Evolutionary conservation across 2,113 vertebrate species (phyloP), one percentile per base, ranked within the genome.

Genomic region (Climacteris rufus): DNA sequence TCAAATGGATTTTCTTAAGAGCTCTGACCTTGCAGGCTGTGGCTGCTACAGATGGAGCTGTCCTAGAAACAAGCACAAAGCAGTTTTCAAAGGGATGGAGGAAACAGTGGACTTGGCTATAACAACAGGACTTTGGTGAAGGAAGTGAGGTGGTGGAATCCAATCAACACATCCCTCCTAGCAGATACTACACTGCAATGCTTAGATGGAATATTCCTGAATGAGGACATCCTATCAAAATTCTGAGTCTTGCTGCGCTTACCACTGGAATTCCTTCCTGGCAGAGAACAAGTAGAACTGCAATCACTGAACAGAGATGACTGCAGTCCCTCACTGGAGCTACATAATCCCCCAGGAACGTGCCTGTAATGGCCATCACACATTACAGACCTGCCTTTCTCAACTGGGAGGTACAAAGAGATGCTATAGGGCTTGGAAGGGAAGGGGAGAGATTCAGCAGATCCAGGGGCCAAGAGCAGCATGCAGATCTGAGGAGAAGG

Each of bases 21-120:
- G 80, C 86, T 74, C 45, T 92, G 88, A 94, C 95, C 92, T 87
- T 86, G 63, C 75, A 77, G 79, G 59, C 85, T 76, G 76, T 70
- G 76, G 50, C 89, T 93, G 95, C 71, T 86, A 86, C 50, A 92
- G 90, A 81, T 47, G 79, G 85, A 93, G 86, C 91, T 89, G 83
- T 77, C 91, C 85, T 86, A 84, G 91, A 92, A 90, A 89, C 33
- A 92, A 90, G 87, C 33, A 77, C 3, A 10, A 89, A 71, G 54
- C 74, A 15, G 44, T 69, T 89, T 92, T 15, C 83, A 92, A 28
- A 89, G 52, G 80, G 54, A 11, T 63, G 59, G 49, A 86, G 17
- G 76, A 93, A 89, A 83, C 33, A 0, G 17, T 28, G 56, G 76
- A 60, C 74, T 93, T 68, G 71, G 60, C 83, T 75, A 63, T 63